A percentile compares a stretch with the other conserved stretches of the same genome.
phyloP scores from a whole-genome alignment of 2,888 invertebrate genomes.

The Nezara viridula region DNA sequence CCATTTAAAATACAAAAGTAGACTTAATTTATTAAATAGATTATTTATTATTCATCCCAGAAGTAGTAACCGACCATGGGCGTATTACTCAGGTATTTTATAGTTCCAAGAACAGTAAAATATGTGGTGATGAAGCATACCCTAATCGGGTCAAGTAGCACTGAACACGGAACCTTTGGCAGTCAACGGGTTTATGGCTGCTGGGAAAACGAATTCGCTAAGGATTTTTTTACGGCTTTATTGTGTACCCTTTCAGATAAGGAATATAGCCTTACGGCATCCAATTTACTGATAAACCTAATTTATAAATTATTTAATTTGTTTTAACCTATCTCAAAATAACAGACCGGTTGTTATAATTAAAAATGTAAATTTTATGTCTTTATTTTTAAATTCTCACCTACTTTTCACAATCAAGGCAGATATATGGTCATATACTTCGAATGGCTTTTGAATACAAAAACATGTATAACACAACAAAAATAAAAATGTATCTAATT shows the following conservation, averaged over 20 bases:
- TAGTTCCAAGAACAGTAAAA: background rate
- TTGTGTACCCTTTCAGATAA: background rate
- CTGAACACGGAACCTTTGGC: conserved; percentile 34
- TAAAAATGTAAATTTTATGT: no score
- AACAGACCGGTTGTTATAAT: background rate
- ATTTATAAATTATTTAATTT: conserved; percentile 20
- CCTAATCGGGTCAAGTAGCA: conserved; percentile 47
- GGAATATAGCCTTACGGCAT: background rate
- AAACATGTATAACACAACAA: no score
- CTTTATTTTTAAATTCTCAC: no score
- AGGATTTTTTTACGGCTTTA: background rate
- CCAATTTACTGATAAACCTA: background rate
- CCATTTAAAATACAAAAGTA: background rate
- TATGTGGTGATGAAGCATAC: background rate
- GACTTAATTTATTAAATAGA: background rate
- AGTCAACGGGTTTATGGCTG: background rate
- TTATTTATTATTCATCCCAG: background rate
- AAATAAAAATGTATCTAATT: no score
- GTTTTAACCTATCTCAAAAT: background rate
- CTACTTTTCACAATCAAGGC: no score
- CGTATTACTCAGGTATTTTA: background rate
- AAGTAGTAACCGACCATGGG: background rate
- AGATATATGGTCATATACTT: no score
- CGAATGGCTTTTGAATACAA: no score
- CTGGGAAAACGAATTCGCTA: background rate